Evolutionary conservation across 2,888 invertebrate genomes (phyloP), one percentile per base, ranked within the genome.

Genomic region (Antitype chi): DNA sequence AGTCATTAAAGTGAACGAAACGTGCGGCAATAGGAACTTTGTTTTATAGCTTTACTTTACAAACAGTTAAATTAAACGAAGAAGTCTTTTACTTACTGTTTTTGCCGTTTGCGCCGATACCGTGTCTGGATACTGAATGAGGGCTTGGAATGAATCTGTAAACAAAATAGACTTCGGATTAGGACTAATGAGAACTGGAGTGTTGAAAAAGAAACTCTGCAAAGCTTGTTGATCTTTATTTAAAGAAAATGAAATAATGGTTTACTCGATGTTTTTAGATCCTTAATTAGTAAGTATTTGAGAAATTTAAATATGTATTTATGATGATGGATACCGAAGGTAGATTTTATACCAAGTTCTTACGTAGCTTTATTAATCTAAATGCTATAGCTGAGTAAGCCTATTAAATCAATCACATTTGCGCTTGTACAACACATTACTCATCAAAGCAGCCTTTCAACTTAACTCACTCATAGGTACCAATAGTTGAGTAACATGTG

Each of bases 121-220:
- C 85, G 99, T 98, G 97, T 99, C 99, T 90, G 99, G 98, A 97
- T 99, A 99, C 97, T 99, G 99, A 96, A 99, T 99, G 94, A 99
- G 98, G 87, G 99, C 99, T 98, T 99, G 99, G 98, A 99, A 99
- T 97, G 99, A 98, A 97, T 98, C 99, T 99, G 97, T 88, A 97
- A 97, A 93, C 92, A 94, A 94, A 93, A 92, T 81, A 78, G 77
- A 84, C 63, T 73, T 75, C 53, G 81, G 78, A 84, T 82, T 82
- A 87, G 80, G 75, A 80, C 79, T 83, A 78, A 85, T 78, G 78
- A 87, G 75, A 86, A 77, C 63, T 67, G 67, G 76, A 86, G 74
- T 76, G 80, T 69, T 84, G 81, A 86, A 74, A 83, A 87, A 81
- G 78, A 78, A 85, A 81, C 67, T 80, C 64, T 55, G 62, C 59